Evolutionary conservation across 2,113 vertebrate species (phyloP).

Genomic region (Phalacrocorax carbo): DNA sequence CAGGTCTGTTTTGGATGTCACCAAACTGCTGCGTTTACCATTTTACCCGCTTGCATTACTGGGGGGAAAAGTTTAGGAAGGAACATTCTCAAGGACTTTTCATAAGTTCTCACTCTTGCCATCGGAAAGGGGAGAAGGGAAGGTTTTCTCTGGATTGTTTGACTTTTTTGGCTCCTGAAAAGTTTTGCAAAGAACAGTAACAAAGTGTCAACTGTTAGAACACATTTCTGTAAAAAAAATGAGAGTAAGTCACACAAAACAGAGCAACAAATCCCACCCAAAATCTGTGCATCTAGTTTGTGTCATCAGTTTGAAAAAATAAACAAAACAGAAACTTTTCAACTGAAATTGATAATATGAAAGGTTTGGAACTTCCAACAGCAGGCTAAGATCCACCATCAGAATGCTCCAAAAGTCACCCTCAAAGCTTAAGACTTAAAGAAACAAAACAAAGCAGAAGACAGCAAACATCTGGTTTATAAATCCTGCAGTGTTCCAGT

Average conservation of each 20-base stretch:
- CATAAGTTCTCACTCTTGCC: constrained; percentile 77
- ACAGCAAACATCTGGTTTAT: constrained; percentile 63
- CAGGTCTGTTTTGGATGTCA: constrained; percentile 73
- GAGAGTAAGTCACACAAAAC: constrained; percentile 56
- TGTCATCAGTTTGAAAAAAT: constrained; percentile 49
- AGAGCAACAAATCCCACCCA: constrained; percentile 59
- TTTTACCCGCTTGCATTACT: constrained; percentile 77
- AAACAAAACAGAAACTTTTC: constrained; percentile 68
- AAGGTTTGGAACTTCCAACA: constrained; percentile 66
- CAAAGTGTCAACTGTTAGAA: constrained; percentile 80
- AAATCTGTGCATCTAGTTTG: constrained; percentile 2
- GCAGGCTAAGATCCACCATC: constrained; percentile 63
- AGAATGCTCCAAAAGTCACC: constrained; percentile 68
- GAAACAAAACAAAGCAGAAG: constrained; percentile 63
- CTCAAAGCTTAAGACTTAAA: constrained; percentile 60
- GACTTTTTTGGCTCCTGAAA: constrained; percentile 83
- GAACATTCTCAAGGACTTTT: constrained; percentile 79
- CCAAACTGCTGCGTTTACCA: constrained; percentile 76
- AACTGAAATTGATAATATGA: constrained; percentile 66
- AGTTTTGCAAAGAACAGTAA: constrained; percentile 86
- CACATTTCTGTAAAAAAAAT: constrained; percentile 63
- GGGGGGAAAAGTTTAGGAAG: constrained; percentile 81
- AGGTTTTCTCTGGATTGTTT: constrained; percentile 81
- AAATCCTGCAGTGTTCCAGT: constrained; percentile 68
- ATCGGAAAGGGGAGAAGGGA: constrained; percentile 82